A percentile compares a stretch with the other conserved stretches of the same genome.
Conservation (phyloP, 2,797 vertebrate species). For the Notolepis coatsorum region DNA sequence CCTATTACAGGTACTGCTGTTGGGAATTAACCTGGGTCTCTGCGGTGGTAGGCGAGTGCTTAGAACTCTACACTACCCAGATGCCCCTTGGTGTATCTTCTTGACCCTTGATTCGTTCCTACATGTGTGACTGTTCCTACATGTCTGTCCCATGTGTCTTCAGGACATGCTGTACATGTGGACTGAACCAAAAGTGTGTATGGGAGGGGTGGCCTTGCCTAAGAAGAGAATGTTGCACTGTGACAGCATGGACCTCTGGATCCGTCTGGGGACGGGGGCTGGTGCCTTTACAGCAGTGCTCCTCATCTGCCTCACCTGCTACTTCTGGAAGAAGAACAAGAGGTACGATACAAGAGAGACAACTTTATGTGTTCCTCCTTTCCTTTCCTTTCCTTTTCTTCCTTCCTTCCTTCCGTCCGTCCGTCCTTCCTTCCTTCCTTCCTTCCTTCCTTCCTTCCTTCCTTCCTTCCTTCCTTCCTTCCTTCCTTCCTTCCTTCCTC, state of each 20-base stretch:
- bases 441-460: too few relatives aligned
- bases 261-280: constrained; percentile 88
- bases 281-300: constrained; percentile 89
- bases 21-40: too few relatives aligned
- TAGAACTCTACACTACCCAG: too few relatives aligned
- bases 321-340: constrained; percentile 99
- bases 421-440: too few relatives aligned
- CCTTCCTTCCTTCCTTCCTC: neutral
- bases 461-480: neutral
- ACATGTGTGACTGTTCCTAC: neutral
- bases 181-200: constrained; percentile 93
- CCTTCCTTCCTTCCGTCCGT: neutral
- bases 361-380: neutral
- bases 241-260: constrained; percentile 92
- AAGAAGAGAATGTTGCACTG: constrained; percentile 87
- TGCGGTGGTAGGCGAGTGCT: too few relatives aligned
- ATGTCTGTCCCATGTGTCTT: constrained; percentile 4
- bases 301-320: constrained; percentile 92
- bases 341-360: constrained; percentile 80
- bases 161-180: constrained; percentile 94
- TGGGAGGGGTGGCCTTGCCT: constrained; percentile 88
- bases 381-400: neutral
- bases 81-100: too few relatives aligned
- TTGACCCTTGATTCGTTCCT: neutral
- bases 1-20: too few relatives aligned